Evolutionary conservation across 1,140 invertebrate genomes (phyloP), one percentile per base, ranked within the genome.

Genomic region (Drosophila bifasciata): DNA sequence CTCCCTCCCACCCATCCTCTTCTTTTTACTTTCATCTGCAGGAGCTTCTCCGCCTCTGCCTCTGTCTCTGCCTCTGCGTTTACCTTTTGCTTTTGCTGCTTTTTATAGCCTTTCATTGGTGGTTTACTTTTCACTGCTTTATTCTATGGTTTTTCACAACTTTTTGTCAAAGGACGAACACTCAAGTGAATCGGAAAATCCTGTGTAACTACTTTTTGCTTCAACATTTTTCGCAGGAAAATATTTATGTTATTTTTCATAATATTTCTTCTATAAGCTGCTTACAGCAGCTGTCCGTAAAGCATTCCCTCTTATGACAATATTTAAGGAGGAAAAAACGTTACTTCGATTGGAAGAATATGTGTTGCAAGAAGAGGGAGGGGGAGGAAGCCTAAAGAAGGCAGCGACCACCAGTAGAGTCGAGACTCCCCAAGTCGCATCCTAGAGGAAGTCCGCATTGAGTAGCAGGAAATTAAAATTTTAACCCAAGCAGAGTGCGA

Each of bases 391-490:
- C 19, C 2, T 2, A 19, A 11, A 4, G 32, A 13, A 36, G 32
- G 11, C 11, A 36, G 32, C 32, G 32, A 36, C 32, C 32, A 36
- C 32, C 32, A 36, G 32, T 36, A 5, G 32, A 36, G 11, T 36
- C 32, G 28, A 28, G 28, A 32, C 28, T 32, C 9, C 2, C 8
- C 9, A 3, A 32, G 9, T 32, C 2, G 28, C 25, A 7, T 55
- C 57, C 45, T 16, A 44, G 49, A 57, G 69, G 80, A 85, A 86
- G 81, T 81, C 41, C 45, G 67, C 78, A 77, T 73, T 80, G 81
- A 81, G 77, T 69, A 66, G 61, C 81, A 86, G 81, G 81, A 85
- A 85, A 85, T 85, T 85, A 85, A 69, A 81, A 85, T 85, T 85
- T 83, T 64, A 70, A 63, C 52, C 61, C 69, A 85, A 77, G 66